Evolutionary conservation across 2,888 invertebrate species (phyloP), one percentile per base, ranked within the genome.

Genomic region (Lasiommata megera): DNA sequence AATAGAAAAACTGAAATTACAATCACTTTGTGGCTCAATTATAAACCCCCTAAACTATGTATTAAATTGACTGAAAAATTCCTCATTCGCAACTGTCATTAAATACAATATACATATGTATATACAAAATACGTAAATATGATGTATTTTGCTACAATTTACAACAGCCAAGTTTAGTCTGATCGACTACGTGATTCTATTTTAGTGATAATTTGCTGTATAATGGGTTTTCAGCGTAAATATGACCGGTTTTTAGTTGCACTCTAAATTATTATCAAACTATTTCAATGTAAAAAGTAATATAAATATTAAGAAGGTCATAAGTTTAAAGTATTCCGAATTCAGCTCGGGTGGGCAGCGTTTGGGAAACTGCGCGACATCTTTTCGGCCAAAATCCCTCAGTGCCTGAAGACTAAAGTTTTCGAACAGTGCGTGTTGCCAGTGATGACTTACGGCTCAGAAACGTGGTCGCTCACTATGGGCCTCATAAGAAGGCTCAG

Each of bases 101-200:
- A 28, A 29, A 34, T 34, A 23, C 11, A 18, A 43, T 40, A 53
- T 43, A 52, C 31, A 34, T 16, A 52, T 52, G 23, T 52, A 31
- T 43, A 43, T 43, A 53, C 43, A 41, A 53, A 50, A 50, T 38
- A 50, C 37, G 29, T 51, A 16, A 46, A 46, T 40, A 46, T 40
- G 28, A 16, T 51, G 14, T 16, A 37, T 50, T 23, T 23, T 12
- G 18, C 34, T 47, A 47, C 47, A 34, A 34, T 50, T 37, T 50
- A 37, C 50, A 37, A 50, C 23, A 50, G 50, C 8, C 50, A 29
- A 40, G 16, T 40, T 12, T 9, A 40, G 36, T 48, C 36, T 36
- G 48, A 48, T 18, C 12, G 23, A 36, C 48, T 48, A 48, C 18
- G 34, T 36, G 34, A 1, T 18, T 18, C 47, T 34, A 47, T 34